Evolutionary conservation across 2,113 vertebrate genomes (phyloP), one percentile per base, ranked within the genome.

Genomic region (Leptobrachium leishanense): DNA sequence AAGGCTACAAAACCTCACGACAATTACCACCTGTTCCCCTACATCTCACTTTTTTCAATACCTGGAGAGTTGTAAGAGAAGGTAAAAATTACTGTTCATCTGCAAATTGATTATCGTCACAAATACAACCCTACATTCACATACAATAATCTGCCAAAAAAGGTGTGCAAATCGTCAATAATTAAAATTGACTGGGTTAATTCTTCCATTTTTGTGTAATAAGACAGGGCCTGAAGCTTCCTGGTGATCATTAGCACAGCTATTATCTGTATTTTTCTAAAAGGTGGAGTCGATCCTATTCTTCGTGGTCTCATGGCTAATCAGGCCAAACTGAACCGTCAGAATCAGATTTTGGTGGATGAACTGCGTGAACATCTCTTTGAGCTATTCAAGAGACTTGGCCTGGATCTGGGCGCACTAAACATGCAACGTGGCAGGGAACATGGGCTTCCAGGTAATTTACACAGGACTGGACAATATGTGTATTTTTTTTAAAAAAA

Each of bases 341-440:
- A 95, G 83, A 82, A 92, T 71, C 88, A 94, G 76, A 93, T 96
- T 88, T 0, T 96, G 20, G 92, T 96, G 77, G 73, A 92, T 0
- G 93, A 95, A 39, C 82, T 98, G 53, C 86, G 91, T 79, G 93
- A 98, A 2, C 81, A 1, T 57, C 85, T 98, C 2, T 97, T 96
- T 54, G 57, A 82, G 82, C 92, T 93, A 84, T 76, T 84, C 81
- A 66, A 66, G 20, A 82, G 82, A 83, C 83, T 92, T 0, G 86
- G 91, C 1, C 82, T 95, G 81, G 95, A 96, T 77, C 84, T 98
- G 13, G 87, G 88, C 0, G 75, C 93, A 0, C 86, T 97, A n/a
- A 96, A 96, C 88, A 93, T 95, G 92, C 91, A 95, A 57, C 85
- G 90, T 0, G 72, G 90, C 71, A 87, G 94, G 3, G 95, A 97